Conservation (phyloP, 2,113 vertebrate genomes). For the Lycocorax pyrrhopterus region DNA sequence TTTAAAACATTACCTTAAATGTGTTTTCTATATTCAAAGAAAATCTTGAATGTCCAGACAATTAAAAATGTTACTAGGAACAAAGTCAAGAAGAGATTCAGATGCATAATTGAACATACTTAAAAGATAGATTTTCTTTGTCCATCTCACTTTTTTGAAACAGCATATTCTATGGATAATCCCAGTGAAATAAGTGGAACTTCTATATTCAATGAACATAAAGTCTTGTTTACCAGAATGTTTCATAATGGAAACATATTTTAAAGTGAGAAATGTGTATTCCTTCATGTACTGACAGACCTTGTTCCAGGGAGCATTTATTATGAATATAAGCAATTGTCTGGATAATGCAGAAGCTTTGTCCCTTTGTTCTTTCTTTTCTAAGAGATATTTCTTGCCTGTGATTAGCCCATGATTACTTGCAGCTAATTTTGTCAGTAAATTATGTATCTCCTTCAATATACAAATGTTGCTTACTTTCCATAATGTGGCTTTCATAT, state of each 20-base stretch:
- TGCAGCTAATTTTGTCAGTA: not conserved
- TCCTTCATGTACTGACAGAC: not conserved
- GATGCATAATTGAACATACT: not conserved
- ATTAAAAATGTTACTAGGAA: not conserved
- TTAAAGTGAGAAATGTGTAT: not conserved
- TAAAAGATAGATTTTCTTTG: not conserved
- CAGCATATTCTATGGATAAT: not conserved
- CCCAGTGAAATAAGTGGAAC: not conserved
- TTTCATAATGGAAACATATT: not conserved
- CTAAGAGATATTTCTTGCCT: not conserved
- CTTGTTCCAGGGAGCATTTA: not conserved
- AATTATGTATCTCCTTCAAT: not conserved
- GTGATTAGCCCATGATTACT: not conserved
- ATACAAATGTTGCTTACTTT: not conserved
- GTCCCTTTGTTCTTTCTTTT: not conserved
- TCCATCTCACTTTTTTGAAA: not conserved
- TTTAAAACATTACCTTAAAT: not conserved
- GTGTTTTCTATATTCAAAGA: not conserved
- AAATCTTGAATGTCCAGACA: not conserved
- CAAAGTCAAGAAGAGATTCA: not conserved
- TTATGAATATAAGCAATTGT: not conserved
- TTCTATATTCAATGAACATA: not conserved
- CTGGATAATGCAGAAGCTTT: not conserved
- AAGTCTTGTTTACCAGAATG: not conserved
- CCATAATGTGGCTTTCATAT: not conserved